phyloP scores from a whole-genome alignment of 2,113 vertebrate genomes.

The Nettapus auritus region DNA sequence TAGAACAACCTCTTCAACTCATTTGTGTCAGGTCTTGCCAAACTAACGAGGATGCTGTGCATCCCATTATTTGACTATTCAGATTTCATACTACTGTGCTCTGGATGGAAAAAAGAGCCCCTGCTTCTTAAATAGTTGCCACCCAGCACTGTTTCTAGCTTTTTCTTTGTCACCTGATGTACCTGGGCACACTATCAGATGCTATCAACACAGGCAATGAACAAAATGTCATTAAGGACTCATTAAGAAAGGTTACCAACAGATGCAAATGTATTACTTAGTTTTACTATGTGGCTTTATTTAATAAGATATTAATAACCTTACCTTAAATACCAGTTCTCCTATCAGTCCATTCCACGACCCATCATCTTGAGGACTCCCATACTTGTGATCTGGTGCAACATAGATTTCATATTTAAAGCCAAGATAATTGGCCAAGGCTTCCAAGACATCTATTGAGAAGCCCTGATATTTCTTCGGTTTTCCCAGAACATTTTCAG shows the following conservation, averaged over 20 bases:
- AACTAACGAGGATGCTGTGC: constrained; percentile 17
- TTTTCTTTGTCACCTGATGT: not conserved
- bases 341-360: constrained; percentile 97
- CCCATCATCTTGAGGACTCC: constrained; percentile 91
- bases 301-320: not conserved
- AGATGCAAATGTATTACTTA: not conserved
- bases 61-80: constrained; percentile 12
- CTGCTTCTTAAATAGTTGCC: not conserved
- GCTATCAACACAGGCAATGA: not conserved
- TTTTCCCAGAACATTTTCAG: constrained; percentile 97
- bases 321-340: constrained; percentile 96
- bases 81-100: not conserved
- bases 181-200: not conserved
- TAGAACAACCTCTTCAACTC: constrained; percentile 5
- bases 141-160: not conserved
- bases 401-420: constrained; percentile 99
- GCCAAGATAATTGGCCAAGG: constrained; percentile 94
- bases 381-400: constrained; percentile 95
- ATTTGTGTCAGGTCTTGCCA: constrained; percentile 22
- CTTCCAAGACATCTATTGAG: constrained; percentile 96
- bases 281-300: not conserved
- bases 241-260: not conserved
- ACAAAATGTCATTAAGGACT: not conserved
- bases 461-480: constrained; percentile 98
- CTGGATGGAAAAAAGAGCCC: not conserved